Base-by-base conservation (phyloP, 2,888 invertebrate genomes). In the Cantharis lateralis region DNA sequence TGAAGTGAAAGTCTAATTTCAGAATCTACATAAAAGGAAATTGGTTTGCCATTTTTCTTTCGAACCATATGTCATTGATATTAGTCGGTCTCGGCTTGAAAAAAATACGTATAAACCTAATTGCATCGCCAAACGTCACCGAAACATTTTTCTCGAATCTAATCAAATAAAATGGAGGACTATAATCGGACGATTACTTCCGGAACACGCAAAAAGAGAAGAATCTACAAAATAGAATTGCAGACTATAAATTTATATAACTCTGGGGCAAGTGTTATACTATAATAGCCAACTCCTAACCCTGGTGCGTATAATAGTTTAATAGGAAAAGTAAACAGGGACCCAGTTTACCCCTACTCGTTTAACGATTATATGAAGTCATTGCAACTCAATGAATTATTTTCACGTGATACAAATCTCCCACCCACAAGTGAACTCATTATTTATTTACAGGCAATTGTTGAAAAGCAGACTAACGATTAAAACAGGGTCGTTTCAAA, bases 1-100 rank as follows among this genome's bases (percentile, higher is more conserved):
- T 16, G 73, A 66, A 76, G 76, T 70, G 75, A 74, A 71, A 74
- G 72, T 62, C 28, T 62, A 69, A 76, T 72, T 76, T 77, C 78
- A 74, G 79, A 78, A 76, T 82, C 80, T 80, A 80, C 82, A 82
- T 82, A 82, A 80, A 81, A 83, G 85, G 85, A 85, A 85, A 86
- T 86, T 85, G 84, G 83, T 83, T 84, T 84, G 84, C 83, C 84
- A 84, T 85, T 84, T 77, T 77, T 74, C 72, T 32, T 66, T 71
- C 70, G 72, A 77, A 74, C 74, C 74, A 69, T 71, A 71, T 26
- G 71, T 66, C 24, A 64, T 62, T 73, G 15, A 28, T 68, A 74
- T 74, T 76, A 74, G 71, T 76, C 74, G 13, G 20, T 2, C 64
- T 20, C 20, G 13, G n/a, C 20, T 20, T 15, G 20, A 15, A 66